phyloP scores from a whole-genome alignment of 2,113 vertebrate genomes.

The Microcebus lehilahytsara region DNA sequence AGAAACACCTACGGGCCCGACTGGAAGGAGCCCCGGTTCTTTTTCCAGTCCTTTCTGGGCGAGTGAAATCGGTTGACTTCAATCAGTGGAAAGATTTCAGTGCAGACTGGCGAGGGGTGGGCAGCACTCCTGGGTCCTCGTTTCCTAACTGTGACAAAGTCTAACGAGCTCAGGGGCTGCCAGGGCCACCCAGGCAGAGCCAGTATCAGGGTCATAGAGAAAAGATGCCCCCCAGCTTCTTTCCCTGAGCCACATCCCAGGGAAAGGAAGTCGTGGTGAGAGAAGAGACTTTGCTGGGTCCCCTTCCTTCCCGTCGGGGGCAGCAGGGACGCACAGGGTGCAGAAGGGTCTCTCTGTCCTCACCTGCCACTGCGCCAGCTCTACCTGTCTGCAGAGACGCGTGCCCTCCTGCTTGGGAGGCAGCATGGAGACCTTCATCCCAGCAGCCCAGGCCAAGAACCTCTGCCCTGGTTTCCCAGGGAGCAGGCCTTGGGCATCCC shows the following conservation, averaged over 20 bases:
- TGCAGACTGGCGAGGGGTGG: rapidly evolving
- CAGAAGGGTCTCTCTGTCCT: neutral
- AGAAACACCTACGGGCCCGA: neutral
- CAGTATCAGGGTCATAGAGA: neutral
- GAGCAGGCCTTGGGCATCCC: neutral
- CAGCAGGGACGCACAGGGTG: neutral
- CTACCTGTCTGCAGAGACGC: neutral
- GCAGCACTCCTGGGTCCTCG: rapidly evolving
- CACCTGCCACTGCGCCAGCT: neutral
- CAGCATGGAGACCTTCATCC: neutral
- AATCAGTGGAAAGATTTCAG: neutral
- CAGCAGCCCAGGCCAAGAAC: neutral
- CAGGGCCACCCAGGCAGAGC: neutral
- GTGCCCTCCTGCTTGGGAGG: neutral
- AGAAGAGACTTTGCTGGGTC: neutral
- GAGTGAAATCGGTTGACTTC: neutral
- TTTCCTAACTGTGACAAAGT: neutral
- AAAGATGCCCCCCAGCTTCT: neutral
- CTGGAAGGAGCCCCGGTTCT: neutral
- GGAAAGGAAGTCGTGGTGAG: neutral
- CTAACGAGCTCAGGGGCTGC: neutral
- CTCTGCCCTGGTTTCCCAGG: neutral
- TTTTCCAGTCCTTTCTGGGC: neutral
- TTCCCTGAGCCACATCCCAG: rapidly evolving
- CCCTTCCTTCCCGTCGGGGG: neutral